Evolutionary conservation across 1,140 invertebrate genomes (phyloP), one percentile per base, ranked within the genome.

Genomic region (Zaprionus gabonicus): DNA sequence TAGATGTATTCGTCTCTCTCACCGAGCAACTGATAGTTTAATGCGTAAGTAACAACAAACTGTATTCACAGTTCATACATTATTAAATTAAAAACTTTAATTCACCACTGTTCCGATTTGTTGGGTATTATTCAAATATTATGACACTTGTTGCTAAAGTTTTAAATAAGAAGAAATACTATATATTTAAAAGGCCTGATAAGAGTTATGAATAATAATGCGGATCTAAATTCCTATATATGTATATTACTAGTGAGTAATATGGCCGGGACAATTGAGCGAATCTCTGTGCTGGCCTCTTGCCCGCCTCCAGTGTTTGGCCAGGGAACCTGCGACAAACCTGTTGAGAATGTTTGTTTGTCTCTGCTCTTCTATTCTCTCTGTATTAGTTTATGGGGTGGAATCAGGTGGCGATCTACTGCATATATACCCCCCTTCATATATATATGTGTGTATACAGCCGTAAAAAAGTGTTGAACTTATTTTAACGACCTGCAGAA

Each of bases 191-290:
- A 56, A 56, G 9, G 7, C 6, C 67, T 60, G 68, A 76, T 76
- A 76, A 76, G 73, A 55, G 55, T 4, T 60, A 71, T 76, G 73
- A 76, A 76, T 76, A 76, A 76, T 76, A 76, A 53, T 76, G 73
- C 73, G 69, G 73, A 71, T 55, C 68, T 64, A 53, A 38, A 57
- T 36, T 46, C 49, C 27, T 36, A 71, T 44, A 49, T 51, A 51
- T 25, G 12, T 51, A 51, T 31, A 56, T 27, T 23, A 31, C 27
- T 63, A 27, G 58, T 75, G 72, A 75, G 51, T 75, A 75, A 75
- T 31, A 31, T 75, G 27, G 34, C 17, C 57, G 58, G 70, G 51
- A 75, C 53, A 70, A 75, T 20, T 41, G 38, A 72, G 63, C 38
- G 34, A 57, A 51, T 55, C 20, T 51, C 46, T 17, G 9, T 36